phyloP scores from a whole-genome alignment of 2,113 vertebrate species.

The Pterocles burchelli region DNA sequence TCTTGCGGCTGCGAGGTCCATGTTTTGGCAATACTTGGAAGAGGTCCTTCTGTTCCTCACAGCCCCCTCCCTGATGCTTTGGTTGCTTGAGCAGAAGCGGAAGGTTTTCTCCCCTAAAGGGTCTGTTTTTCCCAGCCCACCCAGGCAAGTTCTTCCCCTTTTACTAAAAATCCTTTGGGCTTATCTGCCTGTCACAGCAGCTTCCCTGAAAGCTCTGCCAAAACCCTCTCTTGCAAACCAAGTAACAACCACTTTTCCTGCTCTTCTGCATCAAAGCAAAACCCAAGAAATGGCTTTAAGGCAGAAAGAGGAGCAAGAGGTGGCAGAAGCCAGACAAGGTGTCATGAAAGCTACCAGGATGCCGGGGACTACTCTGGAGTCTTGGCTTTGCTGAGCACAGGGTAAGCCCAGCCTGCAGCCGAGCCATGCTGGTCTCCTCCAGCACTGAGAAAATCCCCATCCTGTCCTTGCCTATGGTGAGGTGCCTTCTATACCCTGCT shows the following conservation, averaged over 20 bases:
- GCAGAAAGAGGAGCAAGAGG: neutral
- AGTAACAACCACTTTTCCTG: neutral
- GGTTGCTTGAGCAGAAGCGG: neutral
- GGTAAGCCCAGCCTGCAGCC: neutral
- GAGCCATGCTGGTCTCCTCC: too few species aligned
- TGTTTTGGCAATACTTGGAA: neutral
- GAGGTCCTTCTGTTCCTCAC: neutral
- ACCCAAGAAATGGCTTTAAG: neutral
- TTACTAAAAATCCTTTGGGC: neutral
- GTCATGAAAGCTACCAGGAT: neutral
- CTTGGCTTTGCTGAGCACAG: accelerated
- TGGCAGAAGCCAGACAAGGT: neutral
- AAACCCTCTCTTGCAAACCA: neutral
- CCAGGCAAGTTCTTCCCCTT: neutral
- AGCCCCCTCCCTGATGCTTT: neutral
- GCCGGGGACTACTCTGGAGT: accelerated
- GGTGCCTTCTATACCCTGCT: neutral
- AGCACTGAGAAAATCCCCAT: neutral
- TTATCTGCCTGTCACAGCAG: neutral
- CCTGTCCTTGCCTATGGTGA: neutral
- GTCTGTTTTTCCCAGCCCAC: neutral
- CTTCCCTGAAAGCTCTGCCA: neutral
- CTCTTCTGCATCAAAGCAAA: neutral
- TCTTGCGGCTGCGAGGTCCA: neutral
- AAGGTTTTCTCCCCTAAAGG: neutral